Conservation (phyloP, 2,888 invertebrate genomes). For the Caenorhabditis panamensis region DNA sequence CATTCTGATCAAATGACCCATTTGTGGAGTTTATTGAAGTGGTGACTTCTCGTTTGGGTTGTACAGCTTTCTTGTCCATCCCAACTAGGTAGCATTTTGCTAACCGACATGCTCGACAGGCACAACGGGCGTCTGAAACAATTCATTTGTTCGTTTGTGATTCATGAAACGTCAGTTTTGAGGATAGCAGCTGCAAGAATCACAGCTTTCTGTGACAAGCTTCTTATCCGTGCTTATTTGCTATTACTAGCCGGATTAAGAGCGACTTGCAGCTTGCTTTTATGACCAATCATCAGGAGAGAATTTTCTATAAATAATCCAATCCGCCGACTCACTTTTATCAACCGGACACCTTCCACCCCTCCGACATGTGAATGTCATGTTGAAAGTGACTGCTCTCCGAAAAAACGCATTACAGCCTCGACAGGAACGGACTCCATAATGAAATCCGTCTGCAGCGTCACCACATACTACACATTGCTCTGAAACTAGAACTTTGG, state of each 20-base stretch:
- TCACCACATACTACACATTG: slow-evolving; percentile 81
- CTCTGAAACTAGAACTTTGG: slow-evolving; percentile 28
- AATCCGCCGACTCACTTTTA: slow-evolving; percentile 74
- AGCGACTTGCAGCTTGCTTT: no score
- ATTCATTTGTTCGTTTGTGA: neutral
- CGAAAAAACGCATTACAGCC: slow-evolving; percentile 79
- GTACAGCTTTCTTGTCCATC: slow-evolving; percentile 74
- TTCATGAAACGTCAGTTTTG: no score
- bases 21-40: slow-evolving; percentile 38
- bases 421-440: slow-evolving; percentile 78
- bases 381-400: slow-evolving; percentile 78
- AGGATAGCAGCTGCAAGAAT: no score
- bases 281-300: no score
- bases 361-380: slow-evolving; percentile 74
- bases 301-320: neutral
- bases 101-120: slow-evolving; percentile 77
- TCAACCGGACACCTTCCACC: slow-evolving; percentile 79
- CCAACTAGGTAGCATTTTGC: slow-evolving; percentile 73
- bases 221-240: no score
- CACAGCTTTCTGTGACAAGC: no score
- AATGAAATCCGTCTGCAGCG: slow-evolving; percentile 83
- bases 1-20: slow-evolving; percentile 52
- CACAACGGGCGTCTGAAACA: slow-evolving; percentile 78
- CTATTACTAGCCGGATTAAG: no score
- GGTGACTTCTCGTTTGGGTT: slow-evolving; percentile 59